Conservation (phyloP, 2,888 invertebrate genomes). For the Nephrotoma appendiculata region DNA sequence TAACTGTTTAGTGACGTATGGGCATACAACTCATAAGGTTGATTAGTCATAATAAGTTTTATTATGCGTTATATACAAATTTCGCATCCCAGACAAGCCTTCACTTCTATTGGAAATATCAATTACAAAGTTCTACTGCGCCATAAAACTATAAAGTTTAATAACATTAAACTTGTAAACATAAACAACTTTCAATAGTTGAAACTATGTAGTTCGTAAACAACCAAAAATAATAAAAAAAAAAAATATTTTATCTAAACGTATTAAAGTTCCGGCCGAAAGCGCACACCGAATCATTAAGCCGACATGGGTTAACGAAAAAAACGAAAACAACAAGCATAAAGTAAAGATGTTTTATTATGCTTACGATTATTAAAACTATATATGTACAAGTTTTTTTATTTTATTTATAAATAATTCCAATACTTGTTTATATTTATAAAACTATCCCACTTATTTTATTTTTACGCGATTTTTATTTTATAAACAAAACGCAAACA, state of each 20-base stretch:
- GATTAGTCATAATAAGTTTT: background rate
- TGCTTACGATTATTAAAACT: background rate
- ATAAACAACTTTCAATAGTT: background rate
- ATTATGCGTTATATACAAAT: too few relatives aligned
- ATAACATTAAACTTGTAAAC: background rate
- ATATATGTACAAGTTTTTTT: background rate
- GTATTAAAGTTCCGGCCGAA: background rate
- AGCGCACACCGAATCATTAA: background rate
- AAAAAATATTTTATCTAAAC: background rate
- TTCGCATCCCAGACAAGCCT: too few relatives aligned
- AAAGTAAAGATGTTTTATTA: background rate
- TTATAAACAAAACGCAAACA: background rate
- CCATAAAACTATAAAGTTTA: background rate
- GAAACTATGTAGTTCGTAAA: too few relatives aligned
- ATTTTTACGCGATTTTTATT: background rate
- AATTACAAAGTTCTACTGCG: background rate
- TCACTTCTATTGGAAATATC: background rate
- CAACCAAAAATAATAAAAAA: background rate
- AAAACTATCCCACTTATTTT: background rate
- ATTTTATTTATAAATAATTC: background rate
- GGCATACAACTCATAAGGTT: background rate
- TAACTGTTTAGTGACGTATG: background rate
- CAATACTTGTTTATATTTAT: background rate
- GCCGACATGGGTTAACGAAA: background rate
- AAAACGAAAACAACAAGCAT: background rate